A percentile compares a stretch with the other conserved stretches of the same genome.
These are phyloP conservation scores for Simalia tracyae DNA, from an alignment of 2,797 vertebrate species.

Conservation along the genomic window DNA sequence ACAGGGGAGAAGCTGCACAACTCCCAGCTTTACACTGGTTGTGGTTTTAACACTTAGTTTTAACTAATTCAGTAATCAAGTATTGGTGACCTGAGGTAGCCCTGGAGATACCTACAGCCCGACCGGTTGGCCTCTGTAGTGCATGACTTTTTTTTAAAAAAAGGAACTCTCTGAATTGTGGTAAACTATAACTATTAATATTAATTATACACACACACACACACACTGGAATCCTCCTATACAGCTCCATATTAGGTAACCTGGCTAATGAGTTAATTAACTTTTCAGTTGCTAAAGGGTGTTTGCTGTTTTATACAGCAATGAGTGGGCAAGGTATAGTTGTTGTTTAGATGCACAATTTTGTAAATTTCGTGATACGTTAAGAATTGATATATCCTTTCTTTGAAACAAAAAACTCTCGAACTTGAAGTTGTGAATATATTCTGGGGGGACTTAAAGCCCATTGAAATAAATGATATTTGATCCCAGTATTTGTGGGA, in stretches of 20 bases:
- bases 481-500: not conserved
- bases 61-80: not conserved
- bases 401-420: not conserved
- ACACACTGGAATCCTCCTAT: no score
- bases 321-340: not conserved
- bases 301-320: not conserved
- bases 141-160: not conserved
- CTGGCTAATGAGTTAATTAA: not conserved
- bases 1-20: conserved; percentile 62
- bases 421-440: not conserved
- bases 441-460: not conserved
- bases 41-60: not conserved
- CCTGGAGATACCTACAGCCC: not conserved
- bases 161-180: not conserved
- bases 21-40: not conserved
- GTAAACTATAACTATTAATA: not conserved
- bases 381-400: not conserved
- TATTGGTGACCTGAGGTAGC: not conserved
- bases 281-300: not conserved
- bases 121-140: not conserved
- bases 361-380: not conserved
- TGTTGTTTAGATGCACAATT: not conserved
- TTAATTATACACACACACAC: not conserved
- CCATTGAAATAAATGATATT: not conserved
- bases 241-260: not conserved